phyloP scores from a whole-genome alignment of 2,113 vertebrate genomes.

The Setophaga coronata region DNA sequence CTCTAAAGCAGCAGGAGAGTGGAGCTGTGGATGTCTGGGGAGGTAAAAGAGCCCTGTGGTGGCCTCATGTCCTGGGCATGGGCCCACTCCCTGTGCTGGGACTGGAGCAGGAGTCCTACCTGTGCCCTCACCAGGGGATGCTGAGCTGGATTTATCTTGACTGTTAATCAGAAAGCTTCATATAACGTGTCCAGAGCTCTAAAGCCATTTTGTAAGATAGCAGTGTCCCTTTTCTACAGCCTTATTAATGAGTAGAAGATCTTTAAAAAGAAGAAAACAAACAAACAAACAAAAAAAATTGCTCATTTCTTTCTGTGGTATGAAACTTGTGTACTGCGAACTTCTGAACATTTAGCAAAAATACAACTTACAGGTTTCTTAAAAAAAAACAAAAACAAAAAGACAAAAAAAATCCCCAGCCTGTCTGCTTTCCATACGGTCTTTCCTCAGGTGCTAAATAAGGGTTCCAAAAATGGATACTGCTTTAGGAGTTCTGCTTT shows the following conservation, averaged over 20 bases:
- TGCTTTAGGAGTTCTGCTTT: constrained; percentile 75
- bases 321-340: constrained; percentile 37
- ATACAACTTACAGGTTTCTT: constrained; percentile 19
- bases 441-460: constrained; percentile 79
- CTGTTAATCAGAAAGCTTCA: constrained; percentile 43
- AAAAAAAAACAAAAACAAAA: background rate
- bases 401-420: background rate
- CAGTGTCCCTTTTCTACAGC: constrained; percentile 69
- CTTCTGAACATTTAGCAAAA: background rate
- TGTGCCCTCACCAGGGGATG: background rate
- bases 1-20: background rate
- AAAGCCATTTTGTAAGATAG: constrained; percentile 71
- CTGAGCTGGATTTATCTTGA: constrained; percentile 31
- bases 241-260: constrained; percentile 50
- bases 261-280: background rate
- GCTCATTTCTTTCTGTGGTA: constrained; percentile 47
- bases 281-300: background rate
- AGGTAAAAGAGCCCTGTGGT: background rate
- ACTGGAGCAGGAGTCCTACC: background rate
- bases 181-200: constrained; percentile 36
- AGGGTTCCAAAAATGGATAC: constrained; percentile 73
- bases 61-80: background rate
- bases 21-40: background rate
- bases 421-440: constrained; percentile 64
- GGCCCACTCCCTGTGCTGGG: background rate